A percentile compares a stretch with the other conserved stretches of the same genome.
phyloP scores from a whole-genome alignment of 2,888 invertebrate genomes.

The Oscheius myriophilus region DNA sequence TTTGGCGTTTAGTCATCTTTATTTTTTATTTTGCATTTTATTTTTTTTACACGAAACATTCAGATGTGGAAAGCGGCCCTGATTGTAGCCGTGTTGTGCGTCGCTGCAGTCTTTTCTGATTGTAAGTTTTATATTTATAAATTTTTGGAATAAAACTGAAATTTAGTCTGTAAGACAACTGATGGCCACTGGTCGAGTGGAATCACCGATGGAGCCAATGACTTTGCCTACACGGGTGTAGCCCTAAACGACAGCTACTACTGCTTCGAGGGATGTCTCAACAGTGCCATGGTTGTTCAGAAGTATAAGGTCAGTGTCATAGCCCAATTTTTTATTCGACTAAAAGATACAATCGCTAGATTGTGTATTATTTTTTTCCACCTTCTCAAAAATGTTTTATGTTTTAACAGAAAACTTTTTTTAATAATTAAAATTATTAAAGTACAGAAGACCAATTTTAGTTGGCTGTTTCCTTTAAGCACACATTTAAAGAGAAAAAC shows the following conservation, averaged over 20 bases:
- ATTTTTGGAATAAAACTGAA: neutral
- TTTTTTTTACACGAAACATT: neutral
- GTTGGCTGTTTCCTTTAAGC: too few species aligned
- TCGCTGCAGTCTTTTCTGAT: neutral
- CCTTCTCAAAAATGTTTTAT: too few species aligned
- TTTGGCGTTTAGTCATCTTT: too few species aligned
- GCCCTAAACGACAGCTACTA: slow-evolving; percentile 34
- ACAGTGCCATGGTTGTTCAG: slow-evolving; percentile 45
- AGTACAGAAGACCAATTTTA: too few species aligned
- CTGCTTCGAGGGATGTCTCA: slow-evolving; percentile 49
- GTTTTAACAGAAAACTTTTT: neutral
- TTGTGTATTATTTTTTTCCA: too few species aligned
- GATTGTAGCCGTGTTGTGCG: neutral
- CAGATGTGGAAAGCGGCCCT: neutral
- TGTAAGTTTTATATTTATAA: neutral
- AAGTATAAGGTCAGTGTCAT: slow-evolving; percentile 41
- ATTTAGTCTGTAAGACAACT: slow-evolving; percentile 40
- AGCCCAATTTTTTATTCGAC: neutral
- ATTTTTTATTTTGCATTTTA: too few species aligned
- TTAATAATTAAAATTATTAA: too few species aligned
- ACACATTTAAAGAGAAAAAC: too few species aligned
- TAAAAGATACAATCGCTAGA: too few species aligned
- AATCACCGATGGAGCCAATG: slow-evolving; percentile 44
- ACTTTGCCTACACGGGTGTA: slow-evolving; percentile 29
- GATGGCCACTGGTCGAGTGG: slow-evolving; percentile 40